Conservation (phyloP, 2,888 invertebrate species). For the Mesochorus sp. region DNA sequence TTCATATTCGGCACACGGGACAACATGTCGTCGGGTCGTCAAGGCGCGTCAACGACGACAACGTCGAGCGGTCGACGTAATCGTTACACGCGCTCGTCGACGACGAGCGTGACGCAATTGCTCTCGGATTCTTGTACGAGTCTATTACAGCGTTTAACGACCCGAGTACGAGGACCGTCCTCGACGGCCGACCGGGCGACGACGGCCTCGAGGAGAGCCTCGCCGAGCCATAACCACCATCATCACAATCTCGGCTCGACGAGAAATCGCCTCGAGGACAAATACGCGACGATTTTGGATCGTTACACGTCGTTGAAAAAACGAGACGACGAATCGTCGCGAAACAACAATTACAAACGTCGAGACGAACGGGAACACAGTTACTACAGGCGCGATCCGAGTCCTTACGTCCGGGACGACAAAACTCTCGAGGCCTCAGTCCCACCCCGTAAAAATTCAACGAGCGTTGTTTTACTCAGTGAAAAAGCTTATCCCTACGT, state of each 20-base stretch:
- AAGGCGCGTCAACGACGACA: conserved; percentile 76
- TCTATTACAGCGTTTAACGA: conserved; percentile 90
- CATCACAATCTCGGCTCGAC: conserved; percentile 84
- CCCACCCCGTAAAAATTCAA: conserved; percentile 87
- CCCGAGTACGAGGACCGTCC: conserved; percentile 90
- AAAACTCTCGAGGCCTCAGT: conserved; percentile 87
- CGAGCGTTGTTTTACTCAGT: conserved; percentile 87
- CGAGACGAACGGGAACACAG: conserved; percentile 68
- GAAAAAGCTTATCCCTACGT: conserved; percentile 87
- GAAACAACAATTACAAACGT: conserved; percentile 67
- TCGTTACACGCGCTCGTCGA: conserved; percentile 91
- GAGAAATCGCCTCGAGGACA: conserved; percentile 89
- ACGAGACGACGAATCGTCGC: conserved; percentile 78
- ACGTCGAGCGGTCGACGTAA: conserved; percentile 82
- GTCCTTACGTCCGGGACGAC: conserved; percentile 82
- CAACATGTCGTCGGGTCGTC: conserved; percentile 80
- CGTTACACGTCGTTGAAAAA: conserved; percentile 85
- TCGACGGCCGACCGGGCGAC: conserved; percentile 79
- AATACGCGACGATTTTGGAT: conserved; percentile 90
- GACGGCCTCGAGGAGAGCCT: conserved; percentile 66
- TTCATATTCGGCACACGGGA: conserved; percentile 78
- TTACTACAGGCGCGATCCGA: conserved; percentile 70
- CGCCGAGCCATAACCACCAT: too few relatives aligned
- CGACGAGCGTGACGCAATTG: conserved; percentile 92
- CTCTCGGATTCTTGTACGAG: conserved; percentile 94